Evolutionary conservation across 2,797 vertebrate species (phyloP), one percentile per base, ranked within the genome.

Genomic region (Choloepus didactylus): DNA sequence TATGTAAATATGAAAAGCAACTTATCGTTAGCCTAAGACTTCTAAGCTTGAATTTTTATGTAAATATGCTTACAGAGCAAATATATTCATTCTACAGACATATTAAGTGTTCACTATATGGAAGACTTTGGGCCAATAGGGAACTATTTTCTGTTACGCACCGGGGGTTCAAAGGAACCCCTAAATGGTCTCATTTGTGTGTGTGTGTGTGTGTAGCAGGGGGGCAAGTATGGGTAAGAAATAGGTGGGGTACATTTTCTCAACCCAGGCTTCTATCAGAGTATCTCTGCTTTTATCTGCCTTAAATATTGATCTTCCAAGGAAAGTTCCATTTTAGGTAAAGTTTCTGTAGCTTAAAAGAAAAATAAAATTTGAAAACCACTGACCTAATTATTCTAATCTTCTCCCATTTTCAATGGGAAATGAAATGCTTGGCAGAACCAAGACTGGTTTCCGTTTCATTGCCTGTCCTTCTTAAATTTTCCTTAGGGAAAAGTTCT

Each of bases 321-420:
- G 38, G 44, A 92, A 95, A 14, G 21, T 88, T 97, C 6, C 16
- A 60, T 92, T 91, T 91, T 95, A 94, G 46, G n/a, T 77, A 95
- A 76, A 9, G 23, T 1, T 91, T 76, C 51, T 85, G 31, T 2
- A 95, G 6, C 29, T 86, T 93, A 87, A 95, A 69, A 92, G 51
- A 85, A 88, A 67, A 72, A 81, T 72, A 60, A 44, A 75, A 88
- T 60, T 79, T 79, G 41, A 85, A 90, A 92, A 85, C 56, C 81
- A 82, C 44, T 81, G 41, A 64, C 49, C 38, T 89, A 83, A 76
- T 67, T 70, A 76, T 67, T 70, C 7, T 87, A 73, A 80, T 92
- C 16, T 54, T 44, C 31, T 81, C 38, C 94, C 9, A 59, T 91
- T 77, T 96, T 96, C 31, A 75, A 49, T 95, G 82, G 27, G 29